Percentiles rank a stretch among this genome's conserved stretches.
These are phyloP conservation scores for Okamejei kenojei DNA, from an alignment of 2,797 vertebrate genomes.

Conservation along the genomic window DNA sequence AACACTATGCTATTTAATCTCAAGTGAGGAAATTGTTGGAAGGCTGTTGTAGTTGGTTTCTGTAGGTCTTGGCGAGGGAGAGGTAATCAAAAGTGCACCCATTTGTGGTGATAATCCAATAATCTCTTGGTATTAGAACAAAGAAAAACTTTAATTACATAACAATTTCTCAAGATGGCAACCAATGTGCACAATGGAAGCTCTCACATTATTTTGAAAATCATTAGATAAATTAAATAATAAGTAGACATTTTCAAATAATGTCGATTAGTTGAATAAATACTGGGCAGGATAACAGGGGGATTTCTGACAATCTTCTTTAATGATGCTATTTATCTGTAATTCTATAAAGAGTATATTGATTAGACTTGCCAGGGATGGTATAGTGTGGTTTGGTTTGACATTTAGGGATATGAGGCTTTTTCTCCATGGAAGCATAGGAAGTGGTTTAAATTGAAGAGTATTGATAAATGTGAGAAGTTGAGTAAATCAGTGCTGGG, in stretches of 20 bases:
- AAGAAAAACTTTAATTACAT: not conserved
- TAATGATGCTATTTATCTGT: not conserved
- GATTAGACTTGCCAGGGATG: not conserved
- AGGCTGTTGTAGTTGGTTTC: not conserved
- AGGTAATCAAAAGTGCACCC: not conserved
- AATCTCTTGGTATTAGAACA: not conserved
- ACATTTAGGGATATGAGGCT: too few relatives aligned
- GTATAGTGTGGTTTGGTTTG: not conserved
- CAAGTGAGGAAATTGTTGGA: not conserved
- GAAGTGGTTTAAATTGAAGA: not conserved
- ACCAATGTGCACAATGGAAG: not conserved
- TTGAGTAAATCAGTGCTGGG: not conserved
- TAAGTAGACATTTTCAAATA: not conserved
- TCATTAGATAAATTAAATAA: not conserved
- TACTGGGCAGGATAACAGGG: too few relatives aligned
- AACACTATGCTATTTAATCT: not conserved
- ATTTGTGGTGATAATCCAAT: not conserved
- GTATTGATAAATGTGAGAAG: not conserved
- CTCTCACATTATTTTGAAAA: not conserved
- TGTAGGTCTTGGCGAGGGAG: too few relatives aligned
- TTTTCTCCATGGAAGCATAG: not conserved
- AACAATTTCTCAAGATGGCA: not conserved
- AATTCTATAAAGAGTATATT: not conserved
- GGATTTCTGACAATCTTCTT: not conserved
- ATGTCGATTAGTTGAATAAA: not conserved